Conservation (phyloP, 2,888 invertebrate species). For the Sinotaia quadrata region DNA sequence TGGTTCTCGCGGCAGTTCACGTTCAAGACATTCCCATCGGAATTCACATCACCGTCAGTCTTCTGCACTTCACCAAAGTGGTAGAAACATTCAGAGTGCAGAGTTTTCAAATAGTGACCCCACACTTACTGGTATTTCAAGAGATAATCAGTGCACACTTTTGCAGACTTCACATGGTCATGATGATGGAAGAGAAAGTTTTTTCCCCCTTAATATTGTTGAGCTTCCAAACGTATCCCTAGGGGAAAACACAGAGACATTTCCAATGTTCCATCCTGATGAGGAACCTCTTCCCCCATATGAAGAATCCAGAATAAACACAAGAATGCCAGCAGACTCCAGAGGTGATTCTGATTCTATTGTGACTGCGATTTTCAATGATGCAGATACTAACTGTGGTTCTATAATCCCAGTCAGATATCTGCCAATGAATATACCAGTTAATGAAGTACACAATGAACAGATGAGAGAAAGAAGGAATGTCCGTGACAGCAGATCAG, state of each 20-base stretch:
- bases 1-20: conserved; percentile 18
- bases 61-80: conserved; percentile 5
- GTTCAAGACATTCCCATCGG: conserved; percentile 17
- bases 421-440: conserved; percentile 25
- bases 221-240: not conserved
- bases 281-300: conserved; percentile 64
- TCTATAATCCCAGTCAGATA: not conserved
- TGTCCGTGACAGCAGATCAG: no score
- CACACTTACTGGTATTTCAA: not conserved
- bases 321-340: conserved; percentile 16
- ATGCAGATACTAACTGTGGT: conserved; percentile 23
- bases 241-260: conserved; percentile 9
- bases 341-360: conserved; percentile 37
- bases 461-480: no score
- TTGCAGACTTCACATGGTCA: not conserved
- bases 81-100: not conserved
- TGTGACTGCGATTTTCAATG: conserved; percentile 16
- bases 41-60: conserved; percentile 24
- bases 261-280: conserved; percentile 45
- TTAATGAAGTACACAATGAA: conserved; percentile 9
- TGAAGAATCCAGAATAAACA: conserved; percentile 39
- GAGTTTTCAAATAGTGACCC: not conserved
- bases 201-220: no score
- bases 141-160: not conserved
- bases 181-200: no score